Evolutionary conservation across 2,797 vertebrate genomes (phyloP).

Genomic region (Enteromius trimaculatus): DNA sequence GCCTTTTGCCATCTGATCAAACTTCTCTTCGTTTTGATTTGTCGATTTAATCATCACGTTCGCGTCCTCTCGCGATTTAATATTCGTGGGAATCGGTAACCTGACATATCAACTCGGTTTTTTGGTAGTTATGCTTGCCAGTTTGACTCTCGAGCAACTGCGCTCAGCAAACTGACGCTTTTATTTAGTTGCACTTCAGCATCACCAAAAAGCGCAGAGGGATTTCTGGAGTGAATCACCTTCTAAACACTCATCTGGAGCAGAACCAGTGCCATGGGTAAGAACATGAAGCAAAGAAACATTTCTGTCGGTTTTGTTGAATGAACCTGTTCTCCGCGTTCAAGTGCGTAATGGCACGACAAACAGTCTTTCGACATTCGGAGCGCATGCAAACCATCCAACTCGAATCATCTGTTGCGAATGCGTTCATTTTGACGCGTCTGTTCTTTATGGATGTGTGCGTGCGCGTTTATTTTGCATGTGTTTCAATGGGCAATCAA

Average conservation of each 20-base stretch:
- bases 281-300: conserved; percentile 17
- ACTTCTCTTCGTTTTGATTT: conserved; percentile 27
- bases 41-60: not conserved
- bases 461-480: conserved; percentile 9
- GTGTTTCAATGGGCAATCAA: not conserved
- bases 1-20: not conserved
- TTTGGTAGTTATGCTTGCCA: conserved; percentile 17
- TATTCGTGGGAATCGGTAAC: not conserved
- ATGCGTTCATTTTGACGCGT: conserved; percentile 3
- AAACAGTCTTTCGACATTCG: not conserved
- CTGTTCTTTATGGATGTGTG: not conserved
- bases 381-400: not conserved
- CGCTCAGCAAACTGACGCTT: conserved; percentile 36
- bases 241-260: conserved; percentile 23
- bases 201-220: conserved; percentile 26
- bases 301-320: conserved; percentile 13
- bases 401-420: conserved; percentile 12
- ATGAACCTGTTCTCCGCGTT: not conserved
- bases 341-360: conserved; percentile 27
- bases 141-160: conserved; percentile 2
- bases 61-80: not conserved
- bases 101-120: not conserved
- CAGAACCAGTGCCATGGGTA: conserved; percentile 50
- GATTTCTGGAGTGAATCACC: conserved; percentile 20
- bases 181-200: conserved; percentile 29